These are phyloP conservation scores for Otus sunia DNA, from an alignment of 2,113 vertebrate species.

Conservation along the genomic window DNA sequence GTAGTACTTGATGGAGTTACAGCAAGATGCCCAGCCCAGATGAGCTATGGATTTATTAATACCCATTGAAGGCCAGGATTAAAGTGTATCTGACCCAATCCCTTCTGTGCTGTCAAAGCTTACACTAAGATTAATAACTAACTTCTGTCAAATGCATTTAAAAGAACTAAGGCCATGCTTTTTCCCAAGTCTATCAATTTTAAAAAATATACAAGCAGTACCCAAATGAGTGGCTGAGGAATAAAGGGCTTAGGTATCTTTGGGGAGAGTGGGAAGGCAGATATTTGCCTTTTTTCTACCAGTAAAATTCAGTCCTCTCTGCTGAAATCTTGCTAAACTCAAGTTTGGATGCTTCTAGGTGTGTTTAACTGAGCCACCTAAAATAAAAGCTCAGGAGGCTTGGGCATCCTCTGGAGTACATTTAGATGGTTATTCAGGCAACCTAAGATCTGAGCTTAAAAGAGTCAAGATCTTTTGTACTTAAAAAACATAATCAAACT, in stretches of 20 bases:
- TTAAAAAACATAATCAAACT: not conserved
- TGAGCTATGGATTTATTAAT: not conserved
- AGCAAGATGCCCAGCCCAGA: not conserved
- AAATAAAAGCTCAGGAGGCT: not conserved
- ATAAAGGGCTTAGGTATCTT: not conserved
- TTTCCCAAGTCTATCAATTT: not conserved
- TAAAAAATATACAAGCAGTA: not conserved
- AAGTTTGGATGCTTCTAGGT: not conserved
- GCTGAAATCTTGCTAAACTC: not conserved
- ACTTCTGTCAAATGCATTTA: not conserved
- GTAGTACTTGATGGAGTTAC: not conserved
- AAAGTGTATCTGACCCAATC: not conserved
- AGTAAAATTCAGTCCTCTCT: not conserved
- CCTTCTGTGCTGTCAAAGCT: not conserved
- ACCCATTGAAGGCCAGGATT: not conserved
- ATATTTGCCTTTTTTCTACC: not conserved
- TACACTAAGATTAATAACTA: not conserved
- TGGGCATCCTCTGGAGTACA: not conserved
- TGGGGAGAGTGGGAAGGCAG: not conserved
- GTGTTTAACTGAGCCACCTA: not conserved
- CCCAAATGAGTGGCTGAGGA: not conserved
- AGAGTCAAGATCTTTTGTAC: not conserved
- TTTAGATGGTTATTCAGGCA: not conserved
- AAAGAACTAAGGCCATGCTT: not conserved
- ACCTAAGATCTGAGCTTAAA: not conserved